Base-by-base conservation (phyloP, 2,113 vertebrate species). In the Pteruthius melanotis region DNA sequence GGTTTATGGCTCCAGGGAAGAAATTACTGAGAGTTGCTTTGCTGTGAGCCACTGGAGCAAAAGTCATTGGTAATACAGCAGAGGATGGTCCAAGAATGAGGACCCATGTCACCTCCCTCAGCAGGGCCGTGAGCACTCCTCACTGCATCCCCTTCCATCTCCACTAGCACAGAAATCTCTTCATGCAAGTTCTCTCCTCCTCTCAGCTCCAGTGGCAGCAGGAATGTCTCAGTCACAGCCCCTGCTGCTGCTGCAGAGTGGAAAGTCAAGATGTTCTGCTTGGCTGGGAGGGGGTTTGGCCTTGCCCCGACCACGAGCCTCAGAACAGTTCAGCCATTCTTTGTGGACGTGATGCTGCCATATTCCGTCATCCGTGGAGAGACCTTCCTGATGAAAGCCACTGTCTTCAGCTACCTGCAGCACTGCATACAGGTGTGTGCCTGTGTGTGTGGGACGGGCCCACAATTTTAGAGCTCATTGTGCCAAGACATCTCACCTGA, bases 241-340 rank as follows among this genome's bases (percentile, higher is more conserved):
- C 99, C 99, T 13, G 98, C 98, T 74, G 97, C 98, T 91, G 98
- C 99, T 77, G 98, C 98, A 2, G 93, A 98, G 65, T 99, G 99
- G 99, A 98, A 98, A 37, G 98, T 98, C 2, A 97, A 97, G 47
- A 96, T 91, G 1, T 98, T 99, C 97, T 99, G 99, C 35, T 94
- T 98, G 56, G 96, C 98, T 37, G 86, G 69, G 53, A 96, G 80
- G 16, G 98, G 98, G 42, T 98, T 99, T 35, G 98, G 98, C 31
- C 97, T 99, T 40, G 97, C 99, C 2, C 97, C 98, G 0, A 64
- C 91, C 45, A 39, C 8, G 0, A 96, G 93, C 22, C 95, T 99
- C 63, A 98, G 94, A 3, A 98, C 97, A 6, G 98, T 98, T 96
- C 98, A 99, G 91, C 98, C 98, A 0, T 98, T 99, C 97, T 99